phyloP scores from a whole-genome alignment of 2,113 vertebrate species.

The Bucco capensis region DNA sequence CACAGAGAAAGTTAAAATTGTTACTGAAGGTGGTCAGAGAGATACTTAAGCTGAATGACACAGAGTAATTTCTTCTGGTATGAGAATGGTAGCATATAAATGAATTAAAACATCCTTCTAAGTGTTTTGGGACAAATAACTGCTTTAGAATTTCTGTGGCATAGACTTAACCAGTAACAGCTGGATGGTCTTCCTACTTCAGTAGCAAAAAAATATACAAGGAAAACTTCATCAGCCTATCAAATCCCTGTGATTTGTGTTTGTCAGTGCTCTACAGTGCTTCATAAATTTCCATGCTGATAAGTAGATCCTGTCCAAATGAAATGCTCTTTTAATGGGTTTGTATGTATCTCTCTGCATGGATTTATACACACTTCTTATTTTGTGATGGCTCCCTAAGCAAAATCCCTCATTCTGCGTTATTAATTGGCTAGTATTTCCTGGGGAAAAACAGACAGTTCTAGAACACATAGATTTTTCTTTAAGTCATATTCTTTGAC shows the following conservation, averaged over 20 bases:
- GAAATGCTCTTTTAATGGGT: conserved; percentile 32
- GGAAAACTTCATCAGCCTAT: neutral
- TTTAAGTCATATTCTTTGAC: neutral
- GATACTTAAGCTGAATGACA: neutral
- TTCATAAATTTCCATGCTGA: neutral
- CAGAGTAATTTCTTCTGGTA: neutral
- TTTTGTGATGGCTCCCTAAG: conserved; percentile 21
- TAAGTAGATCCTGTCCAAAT: conserved; percentile 37
- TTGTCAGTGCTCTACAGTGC: neutral
- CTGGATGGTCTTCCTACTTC: neutral
- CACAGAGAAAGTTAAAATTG: neutral
- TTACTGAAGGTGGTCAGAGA: neutral
- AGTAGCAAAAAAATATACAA: neutral
- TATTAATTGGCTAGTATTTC: conserved; percentile 41
- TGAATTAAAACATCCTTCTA: neutral
- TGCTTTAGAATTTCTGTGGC: neutral
- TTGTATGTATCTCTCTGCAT: neutral
- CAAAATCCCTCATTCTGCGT: conserved; percentile 2
- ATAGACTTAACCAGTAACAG: neutral
- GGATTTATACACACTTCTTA: neutral
- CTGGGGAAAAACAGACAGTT: neutral
- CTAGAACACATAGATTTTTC: neutral
- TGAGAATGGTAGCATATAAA: neutral
- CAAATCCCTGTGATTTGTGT: neutral
- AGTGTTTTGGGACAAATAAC: neutral